Percentiles rank a stretch among this genome's conserved stretches.
Evolutionary conservation across 2,113 vertebrate species (phyloP).

Genomic region (Platysteira castanea): DNA sequence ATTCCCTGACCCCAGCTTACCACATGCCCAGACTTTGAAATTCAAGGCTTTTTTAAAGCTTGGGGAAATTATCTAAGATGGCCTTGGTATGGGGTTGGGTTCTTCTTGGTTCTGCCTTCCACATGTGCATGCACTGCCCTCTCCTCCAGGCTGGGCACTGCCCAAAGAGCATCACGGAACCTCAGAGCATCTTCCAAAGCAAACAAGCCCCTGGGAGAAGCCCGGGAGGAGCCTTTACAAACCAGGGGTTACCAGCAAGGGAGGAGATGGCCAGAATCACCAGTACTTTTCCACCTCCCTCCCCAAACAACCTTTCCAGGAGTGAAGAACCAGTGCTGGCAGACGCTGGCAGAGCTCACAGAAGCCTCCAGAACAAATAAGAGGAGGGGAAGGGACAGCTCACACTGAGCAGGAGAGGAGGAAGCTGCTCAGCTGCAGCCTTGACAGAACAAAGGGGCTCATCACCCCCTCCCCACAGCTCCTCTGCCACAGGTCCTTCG

Average conservation of each 20-base stretch:
- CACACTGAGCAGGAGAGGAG: neutral
- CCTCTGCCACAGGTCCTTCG: neutral
- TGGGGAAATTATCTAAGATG: neutral
- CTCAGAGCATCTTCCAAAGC: conserved; percentile 37
- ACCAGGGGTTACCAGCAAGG: neutral
- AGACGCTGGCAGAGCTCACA: neutral
- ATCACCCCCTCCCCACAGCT: neutral
- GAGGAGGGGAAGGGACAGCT: neutral
- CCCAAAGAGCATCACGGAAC: neutral
- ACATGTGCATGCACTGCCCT: neutral
- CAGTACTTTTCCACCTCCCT: conserved; percentile 74
- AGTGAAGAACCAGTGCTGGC: conserved; percentile 35
- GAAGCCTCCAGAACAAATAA: conserved; percentile 66
- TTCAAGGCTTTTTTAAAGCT: neutral
- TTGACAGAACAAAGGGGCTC: neutral
- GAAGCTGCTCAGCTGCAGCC: neutral
- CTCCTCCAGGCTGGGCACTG: neutral
- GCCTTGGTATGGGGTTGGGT: neutral
- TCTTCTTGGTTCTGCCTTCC: neutral
- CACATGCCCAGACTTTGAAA: neutral
- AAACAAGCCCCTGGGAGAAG: conserved; percentile 23
- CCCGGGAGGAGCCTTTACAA: conserved; percentile 13
- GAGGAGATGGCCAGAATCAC: neutral
- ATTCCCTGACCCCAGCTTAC: neutral
- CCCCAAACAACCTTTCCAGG: neutral